phyloP scores from a whole-genome alignment of 2,113 vertebrate genomes.

The Gila orcuttii region DNA sequence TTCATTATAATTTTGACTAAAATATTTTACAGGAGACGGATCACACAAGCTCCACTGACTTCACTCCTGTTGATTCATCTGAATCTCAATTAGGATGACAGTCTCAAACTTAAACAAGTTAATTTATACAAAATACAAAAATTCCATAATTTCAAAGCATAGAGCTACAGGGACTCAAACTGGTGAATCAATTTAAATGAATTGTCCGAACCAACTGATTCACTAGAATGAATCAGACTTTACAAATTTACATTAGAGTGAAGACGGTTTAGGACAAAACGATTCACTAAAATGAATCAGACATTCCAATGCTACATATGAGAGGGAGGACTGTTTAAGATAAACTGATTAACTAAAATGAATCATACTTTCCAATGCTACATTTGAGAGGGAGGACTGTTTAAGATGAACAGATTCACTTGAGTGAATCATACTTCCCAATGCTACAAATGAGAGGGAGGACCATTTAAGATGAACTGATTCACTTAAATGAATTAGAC shows the following conservation, averaged over 20 bases:
- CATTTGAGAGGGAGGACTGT: neutral
- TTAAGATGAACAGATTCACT: neutral
- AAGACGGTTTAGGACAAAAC: neutral
- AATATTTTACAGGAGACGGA: neutral
- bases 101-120: neutral
- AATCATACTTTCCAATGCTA: neutral
- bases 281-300: neutral
- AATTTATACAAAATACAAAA: neutral
- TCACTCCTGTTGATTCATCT: neutral
- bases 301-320: neutral
- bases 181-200: neutral
- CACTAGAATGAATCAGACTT: neutral
- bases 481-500: too few species aligned
- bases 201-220: neutral
- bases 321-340: neutral
- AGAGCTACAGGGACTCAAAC: neutral
- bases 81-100: neutral
- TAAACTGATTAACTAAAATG: neutral
- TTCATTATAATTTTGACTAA: neutral
- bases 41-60: neutral
- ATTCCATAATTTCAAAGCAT: neutral
- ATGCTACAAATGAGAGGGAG: neutral
- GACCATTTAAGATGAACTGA: too few species aligned
- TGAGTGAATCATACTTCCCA: fast-evolving
- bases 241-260: neutral